A percentile compares a stretch with the other conserved stretches of the same genome.
Evolutionary conservation across 1,140 invertebrate species (phyloP).

Genomic region (Sitophilus oryzae): DNA sequence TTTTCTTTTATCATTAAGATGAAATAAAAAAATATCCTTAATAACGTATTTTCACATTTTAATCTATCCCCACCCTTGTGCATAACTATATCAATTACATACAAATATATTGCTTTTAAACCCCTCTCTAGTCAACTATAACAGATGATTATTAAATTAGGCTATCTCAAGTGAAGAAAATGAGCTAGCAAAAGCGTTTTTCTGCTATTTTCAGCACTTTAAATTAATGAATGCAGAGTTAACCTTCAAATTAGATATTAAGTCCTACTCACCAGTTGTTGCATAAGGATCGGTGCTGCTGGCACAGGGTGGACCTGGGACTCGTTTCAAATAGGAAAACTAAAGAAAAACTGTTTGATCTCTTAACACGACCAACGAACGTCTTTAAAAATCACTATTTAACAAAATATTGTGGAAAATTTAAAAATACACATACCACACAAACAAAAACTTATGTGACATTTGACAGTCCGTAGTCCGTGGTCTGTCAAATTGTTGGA

Average conservation of each 20-base stretch:
- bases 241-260: not conserved
- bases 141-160: too few species aligned
- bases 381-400: not conserved
- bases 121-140: too few species aligned
- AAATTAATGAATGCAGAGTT: not conserved
- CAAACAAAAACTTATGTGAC: not conserved
- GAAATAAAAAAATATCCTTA: too few species aligned
- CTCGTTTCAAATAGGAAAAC: not conserved
- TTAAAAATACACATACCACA: not conserved
- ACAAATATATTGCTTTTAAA: too few species aligned
- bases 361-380: not conserved
- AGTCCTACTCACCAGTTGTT: not conserved
- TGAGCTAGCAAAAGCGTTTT: too few species aligned
- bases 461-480: too few species aligned
- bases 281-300: not conserved
- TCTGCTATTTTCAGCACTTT: not conserved
- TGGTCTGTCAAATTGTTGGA: too few species aligned
- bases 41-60: too few species aligned
- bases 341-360: not conserved
- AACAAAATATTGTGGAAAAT: not conserved
- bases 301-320: not conserved
- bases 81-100: too few species aligned
- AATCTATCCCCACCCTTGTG: too few species aligned
- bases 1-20: too few species aligned
- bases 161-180: too few species aligned